Conservation (phyloP, 2,113 vertebrate species). For the Alexandromys fortis region DNA sequence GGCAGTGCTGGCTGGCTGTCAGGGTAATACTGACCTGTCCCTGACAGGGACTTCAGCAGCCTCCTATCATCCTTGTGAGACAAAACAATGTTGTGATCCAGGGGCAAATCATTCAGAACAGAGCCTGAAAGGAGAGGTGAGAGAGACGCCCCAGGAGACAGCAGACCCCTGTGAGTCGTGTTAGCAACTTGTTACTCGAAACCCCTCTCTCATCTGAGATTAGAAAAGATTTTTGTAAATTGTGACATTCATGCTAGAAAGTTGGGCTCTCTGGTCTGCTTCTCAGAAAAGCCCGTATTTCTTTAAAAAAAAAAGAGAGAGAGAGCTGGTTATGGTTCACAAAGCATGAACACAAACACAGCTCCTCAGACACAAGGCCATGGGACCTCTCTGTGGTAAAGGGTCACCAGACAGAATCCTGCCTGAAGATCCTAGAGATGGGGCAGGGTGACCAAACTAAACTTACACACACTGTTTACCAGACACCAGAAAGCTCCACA, state of each 20-base stretch:
- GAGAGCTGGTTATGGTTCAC: neutral
- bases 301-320: neutral
- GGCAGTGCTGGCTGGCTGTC: constrained; percentile 48
- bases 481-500: neutral
- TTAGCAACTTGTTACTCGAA: neutral
- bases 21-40: constrained; percentile 39
- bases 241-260: neutral
- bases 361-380: neutral
- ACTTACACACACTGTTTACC: neutral
- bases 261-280: neutral
- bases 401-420: neutral
- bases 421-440: neutral
- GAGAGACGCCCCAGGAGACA: neutral
- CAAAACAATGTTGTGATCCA: constrained; percentile 15
- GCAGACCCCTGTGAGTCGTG: neutral
- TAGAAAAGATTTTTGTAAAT: constrained; percentile 35
- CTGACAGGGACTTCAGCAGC: constrained; percentile 43
- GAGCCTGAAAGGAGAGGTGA: neutral
- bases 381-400: neutral
- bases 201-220: neutral
- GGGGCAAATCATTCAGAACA: neutral
- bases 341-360: neutral
- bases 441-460: neutral
- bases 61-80: neutral
- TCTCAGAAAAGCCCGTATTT: neutral